phyloP scores from a whole-genome alignment of 2,888 invertebrate genomes.

The Hydrotaea cyrtoneurina region DNA sequence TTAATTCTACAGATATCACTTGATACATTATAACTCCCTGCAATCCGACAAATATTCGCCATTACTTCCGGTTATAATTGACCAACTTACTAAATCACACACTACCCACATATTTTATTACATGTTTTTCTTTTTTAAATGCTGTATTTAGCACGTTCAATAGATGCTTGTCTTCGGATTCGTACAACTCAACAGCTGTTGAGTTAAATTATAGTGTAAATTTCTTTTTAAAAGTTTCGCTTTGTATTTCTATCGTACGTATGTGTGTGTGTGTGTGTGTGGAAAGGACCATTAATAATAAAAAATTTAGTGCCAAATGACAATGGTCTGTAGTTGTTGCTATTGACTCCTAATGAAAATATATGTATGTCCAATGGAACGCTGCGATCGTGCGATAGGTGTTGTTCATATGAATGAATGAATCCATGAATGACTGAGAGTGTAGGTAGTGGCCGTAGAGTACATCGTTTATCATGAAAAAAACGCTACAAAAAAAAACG shows the following conservation, averaged over 20 bases:
- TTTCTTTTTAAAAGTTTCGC: slow-evolving; percentile 20
- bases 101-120: too few relatives aligned
- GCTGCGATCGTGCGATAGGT: background rate
- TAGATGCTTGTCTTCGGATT: background rate
- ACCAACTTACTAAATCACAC: too few relatives aligned
- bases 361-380: slow-evolving; percentile 38
- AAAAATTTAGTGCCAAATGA: slow-evolving; percentile 57
- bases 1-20: too few relatives aligned
- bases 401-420: background rate
- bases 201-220: slow-evolving; percentile 23
- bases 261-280: slow-evolving; percentile 23
- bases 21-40: too few relatives aligned
- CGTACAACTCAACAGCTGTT: slow-evolving; percentile 32
- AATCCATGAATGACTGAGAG: slow-evolving; percentile 27
- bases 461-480: slow-evolving; percentile 46
- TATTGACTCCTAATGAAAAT: slow-evolving; percentile 56
- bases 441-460: slow-evolving; percentile 53
- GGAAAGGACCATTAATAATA: slow-evolving; percentile 42
- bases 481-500: too few relatives aligned
- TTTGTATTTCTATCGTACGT: slow-evolving; percentile 15
- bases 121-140: too few relatives aligned
- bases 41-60: too few relatives aligned
- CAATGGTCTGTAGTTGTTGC: slow-evolving; percentile 57
- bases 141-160: background rate
- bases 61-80: too few relatives aligned